Evolutionary conservation across 2,888 invertebrate genomes (phyloP), one percentile per base, ranked within the genome.

Genomic region (Cantharis lateralis): DNA sequence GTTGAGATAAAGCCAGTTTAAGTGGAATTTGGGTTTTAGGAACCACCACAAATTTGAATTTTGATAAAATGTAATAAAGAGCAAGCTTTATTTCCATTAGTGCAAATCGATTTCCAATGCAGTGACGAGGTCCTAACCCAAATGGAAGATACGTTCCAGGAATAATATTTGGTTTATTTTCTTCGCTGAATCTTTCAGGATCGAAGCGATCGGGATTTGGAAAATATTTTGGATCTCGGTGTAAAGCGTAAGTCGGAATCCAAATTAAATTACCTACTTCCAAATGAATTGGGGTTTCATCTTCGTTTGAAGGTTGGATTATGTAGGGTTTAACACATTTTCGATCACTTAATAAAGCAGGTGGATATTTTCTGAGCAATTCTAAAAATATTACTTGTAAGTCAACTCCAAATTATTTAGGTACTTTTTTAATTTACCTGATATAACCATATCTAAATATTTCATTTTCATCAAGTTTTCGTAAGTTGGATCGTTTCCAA

Each of bases 41-140:
- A 2, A 79, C 78, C 0, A 82, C 80, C 13, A 82, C 82, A 63
- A 86, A 74, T 32, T 84, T 82, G 73, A 85, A 85, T 26, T 82
- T 79, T 9, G 76, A 68, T 61, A 86, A 71, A 11, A 86, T 70
- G 64, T 85, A 71, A 64, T 81, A 84, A 13, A 86, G 78, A 5
- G 84, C 48, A 0, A 77, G 62, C 79, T 86, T 86, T 2, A 78
- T 80, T 80, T 86, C 84, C 75, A 86, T 74, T 5, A 84, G 62
- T 7, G 85, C 86, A 77, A 86, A 86, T 81, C 85, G 80, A 10
- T 82, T 80, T 88, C 92, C 93, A 71, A 93, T 91, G 80, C 93
- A 93, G 82, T 90, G 91, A 74, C 93, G 89, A 1, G 91, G 92
- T 2, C 93, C 93, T 0, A 91, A 10, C 3, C 86, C 86, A 78